Base-by-base conservation (phyloP, 2,888 invertebrate species). In the Itoplectis maculator region DNA sequence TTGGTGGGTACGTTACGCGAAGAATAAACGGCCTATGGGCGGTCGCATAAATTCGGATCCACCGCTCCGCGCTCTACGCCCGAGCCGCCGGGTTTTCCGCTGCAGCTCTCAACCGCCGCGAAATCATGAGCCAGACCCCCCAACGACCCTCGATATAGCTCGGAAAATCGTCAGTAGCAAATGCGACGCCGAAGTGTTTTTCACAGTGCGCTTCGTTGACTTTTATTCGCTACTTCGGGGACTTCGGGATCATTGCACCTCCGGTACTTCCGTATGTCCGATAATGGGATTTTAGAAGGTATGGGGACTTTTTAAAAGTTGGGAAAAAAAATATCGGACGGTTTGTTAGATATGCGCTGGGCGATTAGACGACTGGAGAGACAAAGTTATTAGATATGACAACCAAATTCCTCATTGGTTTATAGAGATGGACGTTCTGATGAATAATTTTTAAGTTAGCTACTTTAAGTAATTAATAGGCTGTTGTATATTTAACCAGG, bases 11-110 rank as follows among this genome's bases (percentile, higher is more conserved):
- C 86, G 86, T 88, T 86, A 84, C 86, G n/a, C 79, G 85, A 85
- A 84, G 85, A 88, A 89, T 89, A 89, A 88, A 90, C 90, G 86
- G 88, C 88, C 87, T 86, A 88, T 87, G 84, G 87, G 83, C 82
- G 86, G 75, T 79, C 81, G 81, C 80, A 86, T 89, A 89, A 89
- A 89, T 89, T 88, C 79, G 61, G 54, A 51, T 54, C 59, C 54
- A 68, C 59, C 54, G 72, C 59, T 79, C 65, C 72, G 45, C 59
- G 51, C 49, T n/a, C n/a, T n/a, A n/a, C n/a, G n/a, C n/a, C n/a
- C 66, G 7, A 59, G 59, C 42, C 77, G 72, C 75, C 59, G 47
- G 35, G 59, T 78, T 75, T 75, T 66, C 35, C 15, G n/a, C 42
- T 47, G 45, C 51, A 51, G 47, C 42, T 66, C 37, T 29, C 18